A percentile compares a stretch with the other conserved stretches of the same genome.
Conservation (phyloP, 2,888 invertebrate species). For the Sarcophaga rosellei region DNA sequence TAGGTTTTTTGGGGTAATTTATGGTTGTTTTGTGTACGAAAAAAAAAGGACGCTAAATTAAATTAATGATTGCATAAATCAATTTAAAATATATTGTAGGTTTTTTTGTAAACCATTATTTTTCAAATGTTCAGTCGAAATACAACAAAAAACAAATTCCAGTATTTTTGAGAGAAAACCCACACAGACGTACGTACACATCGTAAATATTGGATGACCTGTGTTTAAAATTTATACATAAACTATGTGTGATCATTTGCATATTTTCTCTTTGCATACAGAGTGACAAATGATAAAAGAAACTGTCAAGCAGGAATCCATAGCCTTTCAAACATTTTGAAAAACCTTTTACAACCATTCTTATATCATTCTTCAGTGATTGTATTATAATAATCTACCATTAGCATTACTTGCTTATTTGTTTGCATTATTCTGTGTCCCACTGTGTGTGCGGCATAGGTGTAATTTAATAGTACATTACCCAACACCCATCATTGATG, state of each 20-base stretch:
- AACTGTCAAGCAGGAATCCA: not conserved
- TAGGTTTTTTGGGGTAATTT: constrained; percentile 33
- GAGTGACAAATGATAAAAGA: not conserved
- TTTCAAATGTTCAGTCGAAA: constrained; percentile 25
- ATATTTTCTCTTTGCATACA: not conserved
- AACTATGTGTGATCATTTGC: not conserved
- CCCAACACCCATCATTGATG: too few relatives aligned
- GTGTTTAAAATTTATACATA: not conserved
- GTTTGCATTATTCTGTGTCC: too few relatives aligned
- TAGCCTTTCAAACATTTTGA: too few relatives aligned
- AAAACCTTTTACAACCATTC: too few relatives aligned
- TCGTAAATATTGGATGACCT: not conserved
- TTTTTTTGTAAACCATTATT: constrained; percentile 39
- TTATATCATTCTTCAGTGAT: too few relatives aligned
- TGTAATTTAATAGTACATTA: too few relatives aligned
- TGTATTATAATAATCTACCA: too few relatives aligned
- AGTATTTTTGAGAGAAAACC: too few relatives aligned
- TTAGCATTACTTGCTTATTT: too few relatives aligned
- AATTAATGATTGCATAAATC: constrained; percentile 61
- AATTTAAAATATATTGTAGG: constrained; percentile 46
- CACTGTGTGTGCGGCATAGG: too few relatives aligned
- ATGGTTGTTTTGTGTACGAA: constrained; percentile 1
- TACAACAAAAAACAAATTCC: not conserved
- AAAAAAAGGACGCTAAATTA: constrained; percentile 39
- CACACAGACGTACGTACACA: not conserved